Conservation (phyloP, 2,797 vertebrate genomes). For the Apogon talboti region DNA sequence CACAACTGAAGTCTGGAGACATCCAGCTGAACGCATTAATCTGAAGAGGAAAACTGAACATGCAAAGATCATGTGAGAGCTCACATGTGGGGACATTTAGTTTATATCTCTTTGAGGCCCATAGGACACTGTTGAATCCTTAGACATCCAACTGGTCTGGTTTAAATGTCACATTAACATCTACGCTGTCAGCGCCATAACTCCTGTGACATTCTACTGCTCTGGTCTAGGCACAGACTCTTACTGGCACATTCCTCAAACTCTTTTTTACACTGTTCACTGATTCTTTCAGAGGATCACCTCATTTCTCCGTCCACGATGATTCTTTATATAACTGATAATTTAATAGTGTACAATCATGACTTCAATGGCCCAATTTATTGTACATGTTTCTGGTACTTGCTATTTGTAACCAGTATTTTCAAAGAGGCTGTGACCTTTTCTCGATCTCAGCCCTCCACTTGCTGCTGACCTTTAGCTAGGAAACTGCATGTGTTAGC, state of each 20-base stretch:
- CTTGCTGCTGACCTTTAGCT: conserved; percentile 78
- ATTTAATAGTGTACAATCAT: neutral
- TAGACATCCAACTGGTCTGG: conserved; percentile 42
- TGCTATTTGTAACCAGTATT: conserved; percentile 55
- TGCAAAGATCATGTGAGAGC: conserved; percentile 3
- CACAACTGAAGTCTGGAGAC: neutral
- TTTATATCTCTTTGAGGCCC: conserved; percentile 27
- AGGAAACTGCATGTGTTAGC: conserved; percentile 47
- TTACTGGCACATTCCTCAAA: conserved; percentile 35
- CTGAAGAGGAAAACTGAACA: conserved; percentile 17
- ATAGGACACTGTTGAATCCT: conserved; percentile 36
- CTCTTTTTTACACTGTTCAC: neutral
- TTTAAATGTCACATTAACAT: conserved; percentile 79
- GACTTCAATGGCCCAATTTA: conserved; percentile 22
- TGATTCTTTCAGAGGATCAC: conserved; percentile 6
- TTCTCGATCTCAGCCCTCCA: conserved; percentile 65
- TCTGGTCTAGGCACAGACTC: conserved; percentile 12
- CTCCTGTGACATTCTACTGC: conserved; percentile 58
- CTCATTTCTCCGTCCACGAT: conserved; percentile 2
- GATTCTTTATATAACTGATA: conserved; percentile 17
- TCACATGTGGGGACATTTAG: conserved; percentile 29
- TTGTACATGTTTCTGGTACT: conserved; percentile 49
- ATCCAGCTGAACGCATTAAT: neutral
- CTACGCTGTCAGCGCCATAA: conserved; percentile 47
- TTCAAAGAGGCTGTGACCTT: conserved; percentile 76